These are phyloP conservation scores for Bedellia somnulentella DNA, from an alignment of 2,888 invertebrate genomes.

Conservation along the genomic window DNA sequence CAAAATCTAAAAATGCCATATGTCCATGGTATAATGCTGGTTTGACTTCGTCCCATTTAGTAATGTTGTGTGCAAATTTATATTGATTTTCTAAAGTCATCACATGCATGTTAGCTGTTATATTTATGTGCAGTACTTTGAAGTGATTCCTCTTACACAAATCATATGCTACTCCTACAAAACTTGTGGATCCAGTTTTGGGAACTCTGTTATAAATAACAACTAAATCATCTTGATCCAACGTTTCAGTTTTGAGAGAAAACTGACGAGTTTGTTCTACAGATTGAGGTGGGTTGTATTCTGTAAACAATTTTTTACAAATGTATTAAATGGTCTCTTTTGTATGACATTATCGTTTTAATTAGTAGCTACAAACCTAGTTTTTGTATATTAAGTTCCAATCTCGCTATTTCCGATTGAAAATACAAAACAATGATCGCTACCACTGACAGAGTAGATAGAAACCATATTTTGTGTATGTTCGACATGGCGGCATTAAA, in stretches of 20 bases:
- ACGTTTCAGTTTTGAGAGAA: slow-evolving; percentile 26
- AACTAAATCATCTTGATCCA: slow-evolving; percentile 68
- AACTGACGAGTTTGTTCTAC: slow-evolving; percentile 39
- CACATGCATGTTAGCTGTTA: slow-evolving; percentile 94
- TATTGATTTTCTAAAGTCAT: slow-evolving; percentile 90
- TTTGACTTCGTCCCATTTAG: slow-evolving; percentile 84
- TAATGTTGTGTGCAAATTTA: slow-evolving; percentile 87
- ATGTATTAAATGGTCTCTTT: neutral
- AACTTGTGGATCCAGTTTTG: slow-evolving; percentile 96
- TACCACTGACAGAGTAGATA: slow-evolving; percentile 44
- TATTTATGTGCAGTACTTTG: slow-evolving; percentile 85
- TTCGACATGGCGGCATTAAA: slow-evolving; percentile 35
- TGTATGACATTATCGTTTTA: neutral
- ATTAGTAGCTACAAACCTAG: slow-evolving; percentile 23
- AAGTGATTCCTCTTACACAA: slow-evolving; percentile 73
- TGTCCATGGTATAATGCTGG: slow-evolving; percentile 98
- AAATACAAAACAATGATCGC: slow-evolving; percentile 47
- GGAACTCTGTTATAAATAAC: slow-evolving; percentile 96
- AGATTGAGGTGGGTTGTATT: slow-evolving; percentile 30
- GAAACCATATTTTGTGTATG: slow-evolving; percentile 46
- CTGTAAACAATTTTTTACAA: slow-evolving; percentile 21
- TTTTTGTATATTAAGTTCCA: slow-evolving; percentile 40
- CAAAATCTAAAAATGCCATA: slow-evolving; percentile 94
- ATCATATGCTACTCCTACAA: slow-evolving; percentile 89
- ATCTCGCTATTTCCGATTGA: slow-evolving; percentile 43